Conservation (phyloP, 2,888 invertebrate species). For the Meta bourneti region DNA sequence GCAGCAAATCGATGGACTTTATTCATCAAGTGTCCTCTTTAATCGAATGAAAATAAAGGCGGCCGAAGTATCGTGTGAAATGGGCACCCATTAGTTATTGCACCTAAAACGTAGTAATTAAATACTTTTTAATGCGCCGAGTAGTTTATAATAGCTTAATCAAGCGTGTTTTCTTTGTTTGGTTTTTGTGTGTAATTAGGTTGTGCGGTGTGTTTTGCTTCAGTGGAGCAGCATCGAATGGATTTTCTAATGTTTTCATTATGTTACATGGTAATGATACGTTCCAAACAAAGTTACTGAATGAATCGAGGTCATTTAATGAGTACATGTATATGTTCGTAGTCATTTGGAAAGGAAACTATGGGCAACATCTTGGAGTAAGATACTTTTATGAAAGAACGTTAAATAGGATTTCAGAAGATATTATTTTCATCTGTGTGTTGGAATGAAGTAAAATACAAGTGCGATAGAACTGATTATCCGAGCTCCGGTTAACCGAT, state of each 20-base stretch:
- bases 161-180: background rate
- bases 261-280: too few relatives aligned
- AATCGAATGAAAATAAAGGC: slow-evolving; percentile 2
- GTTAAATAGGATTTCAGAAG: too few relatives aligned
- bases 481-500: too few relatives aligned
- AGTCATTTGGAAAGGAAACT: too few relatives aligned
- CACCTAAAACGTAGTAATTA: slow-evolving; percentile 8
- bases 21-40: slow-evolving; percentile 26
- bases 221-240: too few relatives aligned
- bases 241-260: too few relatives aligned
- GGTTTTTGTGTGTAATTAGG: background rate
- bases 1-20: background rate
- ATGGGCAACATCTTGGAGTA: too few relatives aligned
- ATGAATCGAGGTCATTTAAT: background rate
- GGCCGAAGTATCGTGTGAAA: background rate
- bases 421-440: too few relatives aligned
- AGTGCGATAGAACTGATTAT: too few relatives aligned
- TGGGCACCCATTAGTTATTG: background rate
- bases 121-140: background rate
- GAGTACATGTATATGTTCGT: background rate
- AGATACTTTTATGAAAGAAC: too few relatives aligned
- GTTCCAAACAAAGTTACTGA: too few relatives aligned
- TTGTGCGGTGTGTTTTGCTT: background rate
- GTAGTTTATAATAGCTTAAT: slow-evolving; percentile 22
- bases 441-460: too few relatives aligned